These are phyloP conservation scores for Dorcus parallelipipedus DNA, from an alignment of 2,888 invertebrate genomes.

Conservation along the genomic window DNA sequence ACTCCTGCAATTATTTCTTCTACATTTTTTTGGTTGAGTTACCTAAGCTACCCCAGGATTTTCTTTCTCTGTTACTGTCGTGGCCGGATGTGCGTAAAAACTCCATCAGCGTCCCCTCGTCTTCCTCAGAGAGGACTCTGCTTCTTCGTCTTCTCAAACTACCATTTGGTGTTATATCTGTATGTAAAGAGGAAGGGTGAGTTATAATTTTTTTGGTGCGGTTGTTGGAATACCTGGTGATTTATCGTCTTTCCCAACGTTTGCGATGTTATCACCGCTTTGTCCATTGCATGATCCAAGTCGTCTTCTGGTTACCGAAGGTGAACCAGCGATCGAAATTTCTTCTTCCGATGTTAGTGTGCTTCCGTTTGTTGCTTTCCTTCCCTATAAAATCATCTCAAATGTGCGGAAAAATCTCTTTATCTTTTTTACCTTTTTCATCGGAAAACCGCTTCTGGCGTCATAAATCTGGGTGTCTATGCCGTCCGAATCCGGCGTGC, in stretches of 20 bases:
- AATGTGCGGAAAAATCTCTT: neutral
- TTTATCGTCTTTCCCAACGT: constrained; percentile 49
- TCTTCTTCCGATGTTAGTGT: constrained; percentile 62
- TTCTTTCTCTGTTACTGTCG: constrained; percentile 70
- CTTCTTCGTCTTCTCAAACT: constrained; percentile 78
- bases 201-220: neutral
- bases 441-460: constrained; percentile 63
- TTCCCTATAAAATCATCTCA: constrained; percentile 26
- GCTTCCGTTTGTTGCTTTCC: constrained; percentile 47
- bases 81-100: constrained; percentile 77
- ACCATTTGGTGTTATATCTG: constrained; percentile 86
- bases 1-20: neutral
- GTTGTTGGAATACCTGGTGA: constrained; percentile 50
- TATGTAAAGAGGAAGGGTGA: neutral
- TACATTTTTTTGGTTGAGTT: constrained; percentile 28
- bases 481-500: constrained; percentile 70
- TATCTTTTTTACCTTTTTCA: constrained; percentile 39
- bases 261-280: constrained; percentile 34
- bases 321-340: constrained; percentile 61
- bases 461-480: constrained; percentile 78
- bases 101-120: constrained; percentile 83
- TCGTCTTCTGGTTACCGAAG: constrained; percentile 62
- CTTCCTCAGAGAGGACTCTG: constrained; percentile 76
- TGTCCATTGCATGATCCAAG: constrained; percentile 62
- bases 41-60: constrained; percentile 83